phyloP scores from a whole-genome alignment of 2,113 vertebrate species.

The Cnemophilus loriae region DNA sequence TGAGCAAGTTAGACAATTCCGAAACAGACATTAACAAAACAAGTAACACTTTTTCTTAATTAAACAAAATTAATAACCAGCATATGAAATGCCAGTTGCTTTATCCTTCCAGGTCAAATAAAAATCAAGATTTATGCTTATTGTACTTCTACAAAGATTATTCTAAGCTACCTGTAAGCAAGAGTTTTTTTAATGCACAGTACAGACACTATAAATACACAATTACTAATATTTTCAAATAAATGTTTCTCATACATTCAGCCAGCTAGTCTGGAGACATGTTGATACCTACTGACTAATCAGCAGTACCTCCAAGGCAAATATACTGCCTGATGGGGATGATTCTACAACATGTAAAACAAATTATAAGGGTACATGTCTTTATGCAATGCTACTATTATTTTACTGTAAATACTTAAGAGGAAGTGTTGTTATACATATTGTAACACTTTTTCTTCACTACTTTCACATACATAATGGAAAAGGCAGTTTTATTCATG shows the following conservation, averaged over 20 bases:
- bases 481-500: background rate
- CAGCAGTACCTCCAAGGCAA: background rate
- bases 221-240: background rate
- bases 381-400: background rate
- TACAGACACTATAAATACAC: background rate
- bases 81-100: background rate
- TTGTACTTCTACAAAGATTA: background rate
- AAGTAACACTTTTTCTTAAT: background rate
- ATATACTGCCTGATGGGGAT: background rate
- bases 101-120: background rate
- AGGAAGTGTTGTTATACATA: background rate
- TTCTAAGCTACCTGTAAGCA: background rate
- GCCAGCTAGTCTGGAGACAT: background rate
- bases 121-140: background rate
- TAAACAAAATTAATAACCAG: background rate
- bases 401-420: background rate
- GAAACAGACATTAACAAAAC: background rate
- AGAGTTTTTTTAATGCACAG: background rate
- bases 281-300: background rate
- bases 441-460: background rate
- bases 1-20: background rate
- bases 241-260: background rate
- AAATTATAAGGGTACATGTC: background rate
- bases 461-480: background rate
- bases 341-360: background rate